Evolutionary conservation across 2,888 invertebrate genomes (phyloP), one percentile per base, ranked within the genome.

Genomic region (Napeogenes sylphis): DNA sequence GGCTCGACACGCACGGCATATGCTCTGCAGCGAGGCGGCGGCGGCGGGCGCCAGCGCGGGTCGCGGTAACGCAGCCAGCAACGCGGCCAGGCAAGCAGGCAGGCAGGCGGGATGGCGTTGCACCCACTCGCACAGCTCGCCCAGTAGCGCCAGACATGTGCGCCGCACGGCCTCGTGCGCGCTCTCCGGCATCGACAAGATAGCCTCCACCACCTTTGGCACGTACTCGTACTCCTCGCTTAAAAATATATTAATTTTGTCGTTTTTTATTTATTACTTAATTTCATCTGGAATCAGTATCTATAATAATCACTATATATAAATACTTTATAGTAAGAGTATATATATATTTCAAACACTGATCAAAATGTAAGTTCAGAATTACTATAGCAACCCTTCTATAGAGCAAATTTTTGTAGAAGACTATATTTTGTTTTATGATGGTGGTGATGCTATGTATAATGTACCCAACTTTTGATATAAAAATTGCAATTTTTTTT

Each of bases 121-220:
- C 60, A 99, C 95, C 99, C 99, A 99, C 81, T 99, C 99, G 80
- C 96, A 95, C 47, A 98, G 91, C 87, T 98, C 98, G 0, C 98
- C 98, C 55, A 98, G 89, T 57, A 98, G 89, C 71, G 95, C 91
- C 63, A 98, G 94, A 72, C 98, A 97, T 0, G 98, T 98, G 80
- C 95, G 94, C 62, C 96, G 92, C 0, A 99, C 97, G 0, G 97
- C 97, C 42, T 96, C 92, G 81, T 99, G 99, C 0, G 94, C 93
- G 38, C 93, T 93, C 71, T 94, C 94, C 0, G 98, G 97, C 79
- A 98, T 93, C 69, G 94, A 94, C 47, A 98, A 87, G 66, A 99
- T 96, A 13, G 97, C 97, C 80, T 97, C 95, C 12, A 99, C 95
- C 38, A 99, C 97, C 84, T 97, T 96, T 12, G 98, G 98, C 60